Percentiles rank a stretch among this genome's conserved stretches.
phyloP scores from a whole-genome alignment of 2,888 invertebrate species.

The Diaperis boleti region DNA sequence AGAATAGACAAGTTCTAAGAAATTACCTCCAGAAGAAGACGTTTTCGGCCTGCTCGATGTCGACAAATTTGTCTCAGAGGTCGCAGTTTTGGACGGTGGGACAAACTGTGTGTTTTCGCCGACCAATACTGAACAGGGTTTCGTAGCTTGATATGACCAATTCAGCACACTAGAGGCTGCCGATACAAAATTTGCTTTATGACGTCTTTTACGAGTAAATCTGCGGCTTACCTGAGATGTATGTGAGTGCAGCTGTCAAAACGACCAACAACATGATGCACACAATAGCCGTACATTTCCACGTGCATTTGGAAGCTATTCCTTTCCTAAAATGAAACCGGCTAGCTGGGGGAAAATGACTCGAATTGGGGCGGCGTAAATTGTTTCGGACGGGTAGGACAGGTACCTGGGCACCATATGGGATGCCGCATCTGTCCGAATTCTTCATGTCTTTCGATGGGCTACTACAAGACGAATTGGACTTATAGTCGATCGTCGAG shows the following conservation, averaged over 20 bases:
- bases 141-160: slow-evolving; percentile 87
- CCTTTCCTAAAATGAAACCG: slow-evolving; percentile 91
- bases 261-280: slow-evolving; percentile 87
- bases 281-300: slow-evolving; percentile 92
- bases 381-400: slow-evolving; percentile 83
- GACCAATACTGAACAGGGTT: slow-evolving; percentile 86
- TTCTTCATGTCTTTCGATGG: slow-evolving; percentile 80
- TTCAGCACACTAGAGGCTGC: slow-evolving; percentile 85
- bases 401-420: slow-evolving; percentile 68
- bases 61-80: slow-evolving; percentile 79
- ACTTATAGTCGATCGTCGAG: slow-evolving; percentile 87
- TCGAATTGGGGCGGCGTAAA: slow-evolving; percentile 74
- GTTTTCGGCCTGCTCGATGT: slow-evolving; percentile 75
- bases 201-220: neutral
- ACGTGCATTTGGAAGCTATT: slow-evolving; percentile 87
- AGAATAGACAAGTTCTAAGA: slow-evolving; percentile 66
- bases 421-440: slow-evolving; percentile 70
- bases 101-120: slow-evolving; percentile 80
- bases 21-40: slow-evolving; percentile 72
- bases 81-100: slow-evolving; percentile 75
- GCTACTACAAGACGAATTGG: slow-evolving; percentile 89
- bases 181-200: slow-evolving; percentile 51
- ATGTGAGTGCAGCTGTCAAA: slow-evolving; percentile 85
- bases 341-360: slow-evolving; percentile 80
- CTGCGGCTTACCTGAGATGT: slow-evolving; percentile 83